Percentiles rank a stretch among this genome's conserved stretches.
Conservation (phyloP, 2,113 vertebrate species). For the Mormyrus iriodes region DNA sequence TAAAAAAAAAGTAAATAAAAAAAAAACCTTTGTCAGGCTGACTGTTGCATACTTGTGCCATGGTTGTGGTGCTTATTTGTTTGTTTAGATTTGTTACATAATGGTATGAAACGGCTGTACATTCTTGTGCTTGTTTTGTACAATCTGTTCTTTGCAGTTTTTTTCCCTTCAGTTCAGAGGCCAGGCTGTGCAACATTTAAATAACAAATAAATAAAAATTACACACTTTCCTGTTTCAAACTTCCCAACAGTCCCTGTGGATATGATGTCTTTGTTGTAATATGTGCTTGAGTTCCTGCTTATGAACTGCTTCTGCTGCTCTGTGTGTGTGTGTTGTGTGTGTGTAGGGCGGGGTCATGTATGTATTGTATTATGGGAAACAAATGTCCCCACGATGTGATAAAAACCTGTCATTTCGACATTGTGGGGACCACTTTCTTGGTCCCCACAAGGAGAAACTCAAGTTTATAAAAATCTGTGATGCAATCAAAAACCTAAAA, state of each 20-base stretch:
- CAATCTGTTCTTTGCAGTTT: slow-evolving; percentile 66
- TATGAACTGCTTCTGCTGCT: not conserved
- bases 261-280: slow-evolving; percentile 40
- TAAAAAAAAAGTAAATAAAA: slow-evolving; percentile 60
- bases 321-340: not conserved
- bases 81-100: slow-evolving; percentile 75
- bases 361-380: not conserved
- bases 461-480: not conserved
- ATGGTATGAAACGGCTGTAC: slow-evolving; percentile 93
- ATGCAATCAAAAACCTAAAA: not conserved
- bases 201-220: slow-evolving; percentile 64
- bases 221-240: slow-evolving; percentile 92
- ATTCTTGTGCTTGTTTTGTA: slow-evolving; percentile 62
- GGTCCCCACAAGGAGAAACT: not conserved
- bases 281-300: not conserved
- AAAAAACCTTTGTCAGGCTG: slow-evolving; percentile 83
- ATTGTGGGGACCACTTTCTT: not conserved
- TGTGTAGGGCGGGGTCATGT: not conserved
- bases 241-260: slow-evolving; percentile 99
- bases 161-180: slow-evolving; percentile 67
- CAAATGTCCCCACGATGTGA: no score
- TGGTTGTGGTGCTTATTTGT: slow-evolving; percentile 99
- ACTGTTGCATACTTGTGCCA: slow-evolving; percentile 98
- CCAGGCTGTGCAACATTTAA: not conserved
- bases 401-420: no score